Percentiles rank a stretch among this genome's conserved stretches.
Conservation (phyloP, 2,113 vertebrate species). For the Dasyurus viverrinus region DNA sequence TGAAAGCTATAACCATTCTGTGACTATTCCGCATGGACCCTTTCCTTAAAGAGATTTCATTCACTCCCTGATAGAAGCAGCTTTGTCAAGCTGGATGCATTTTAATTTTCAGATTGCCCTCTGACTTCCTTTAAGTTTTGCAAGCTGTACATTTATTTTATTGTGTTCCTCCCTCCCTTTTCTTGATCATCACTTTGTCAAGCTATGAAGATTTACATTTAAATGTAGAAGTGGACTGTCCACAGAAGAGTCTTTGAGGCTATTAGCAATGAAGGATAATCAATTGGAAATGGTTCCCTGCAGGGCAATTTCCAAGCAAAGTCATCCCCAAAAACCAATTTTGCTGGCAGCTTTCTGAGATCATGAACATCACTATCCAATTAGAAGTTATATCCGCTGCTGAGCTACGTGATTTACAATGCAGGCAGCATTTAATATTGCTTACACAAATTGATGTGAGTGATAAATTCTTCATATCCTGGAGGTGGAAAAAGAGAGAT, state of each 20-base stretch:
- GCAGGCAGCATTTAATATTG: slow-evolving; percentile 43
- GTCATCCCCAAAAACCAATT: slow-evolving; percentile 86
- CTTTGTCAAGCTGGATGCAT: slow-evolving; percentile 38
- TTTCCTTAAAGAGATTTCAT: slow-evolving; percentile 24
- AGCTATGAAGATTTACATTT: slow-evolving; percentile 80
- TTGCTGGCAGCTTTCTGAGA: slow-evolving; percentile 70
- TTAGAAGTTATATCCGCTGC: slow-evolving; percentile 58
- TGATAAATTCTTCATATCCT: slow-evolving; percentile 24
- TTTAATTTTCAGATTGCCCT: slow-evolving; percentile 59
- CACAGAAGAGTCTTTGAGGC: slow-evolving; percentile 83
- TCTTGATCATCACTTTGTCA: slow-evolving; percentile 72
- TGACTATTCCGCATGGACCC: slow-evolving; percentile 50
- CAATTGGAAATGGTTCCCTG: slow-evolving; percentile 87
- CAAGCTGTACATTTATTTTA: slow-evolving; percentile 71
- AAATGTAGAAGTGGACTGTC: slow-evolving; percentile 80
- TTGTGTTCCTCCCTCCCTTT: slow-evolving; percentile 47
- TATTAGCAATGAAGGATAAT: slow-evolving; percentile 92
- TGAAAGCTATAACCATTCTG: slow-evolving; percentile 45
- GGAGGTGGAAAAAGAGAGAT: slow-evolving; percentile 15
- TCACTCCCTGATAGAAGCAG: slow-evolving; percentile 1
- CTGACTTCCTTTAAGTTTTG: slow-evolving; percentile 71
- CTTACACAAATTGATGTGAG: slow-evolving; percentile 50
- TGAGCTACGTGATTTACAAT: slow-evolving; percentile 55
- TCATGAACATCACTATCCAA: slow-evolving; percentile 42
- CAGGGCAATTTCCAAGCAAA: slow-evolving; percentile 86